Conservation (phyloP, 2,797 vertebrate species). For the Pteronotus mesoamericanus region DNA sequence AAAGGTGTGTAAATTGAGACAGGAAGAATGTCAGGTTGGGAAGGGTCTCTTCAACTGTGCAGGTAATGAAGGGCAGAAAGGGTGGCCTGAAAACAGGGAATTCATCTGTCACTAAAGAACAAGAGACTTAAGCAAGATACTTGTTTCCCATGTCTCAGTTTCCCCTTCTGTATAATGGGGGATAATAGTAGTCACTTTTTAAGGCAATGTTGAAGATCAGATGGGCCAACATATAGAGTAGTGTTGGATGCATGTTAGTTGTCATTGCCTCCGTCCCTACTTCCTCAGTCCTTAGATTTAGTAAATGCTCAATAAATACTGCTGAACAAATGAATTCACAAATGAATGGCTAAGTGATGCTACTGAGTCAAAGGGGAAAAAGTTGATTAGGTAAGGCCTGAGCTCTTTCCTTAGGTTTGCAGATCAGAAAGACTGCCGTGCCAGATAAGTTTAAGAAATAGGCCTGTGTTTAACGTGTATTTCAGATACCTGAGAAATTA, state of each 20-base stretch:
- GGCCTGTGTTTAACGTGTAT: conserved; percentile 14
- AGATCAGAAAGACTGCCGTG: background rate
- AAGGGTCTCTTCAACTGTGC: background rate
- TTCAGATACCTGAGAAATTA: background rate
- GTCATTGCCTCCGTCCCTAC: background rate
- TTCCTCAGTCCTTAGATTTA: background rate
- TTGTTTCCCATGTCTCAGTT: background rate
- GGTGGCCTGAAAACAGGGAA: background rate
- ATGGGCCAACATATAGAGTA: background rate
- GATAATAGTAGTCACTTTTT: background rate
- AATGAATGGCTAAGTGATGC: background rate
- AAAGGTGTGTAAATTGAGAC: background rate
- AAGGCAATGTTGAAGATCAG: background rate
- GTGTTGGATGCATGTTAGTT: too few relatives aligned
- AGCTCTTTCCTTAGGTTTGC: conserved; percentile 2
- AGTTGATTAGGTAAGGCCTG: background rate
- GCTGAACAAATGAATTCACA: conserved; percentile 29
- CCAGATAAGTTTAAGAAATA: background rate
- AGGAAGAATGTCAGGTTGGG: background rate
- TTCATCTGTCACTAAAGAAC: background rate
- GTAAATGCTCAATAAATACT: background rate
- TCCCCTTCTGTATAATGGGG: background rate
- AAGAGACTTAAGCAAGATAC: background rate
- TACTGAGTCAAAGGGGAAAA: background rate
- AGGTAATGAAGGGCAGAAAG: background rate